These are phyloP conservation scores for Saiga tatarica DNA, from an alignment of 2,113 vertebrate species.

Conservation along the genomic window DNA sequence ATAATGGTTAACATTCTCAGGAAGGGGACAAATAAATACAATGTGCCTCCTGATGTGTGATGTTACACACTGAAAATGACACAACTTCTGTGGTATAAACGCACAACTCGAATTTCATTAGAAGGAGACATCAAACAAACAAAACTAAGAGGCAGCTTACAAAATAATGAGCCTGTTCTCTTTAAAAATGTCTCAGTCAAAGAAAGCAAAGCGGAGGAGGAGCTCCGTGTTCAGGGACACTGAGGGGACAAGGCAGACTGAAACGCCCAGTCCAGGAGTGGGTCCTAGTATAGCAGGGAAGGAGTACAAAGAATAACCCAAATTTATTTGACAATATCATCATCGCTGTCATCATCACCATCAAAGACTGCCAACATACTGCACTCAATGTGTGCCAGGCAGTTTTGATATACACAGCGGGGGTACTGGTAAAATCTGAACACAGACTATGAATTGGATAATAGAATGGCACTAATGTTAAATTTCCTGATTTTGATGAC, in stretches of 20 bases:
- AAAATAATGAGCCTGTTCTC: neutral
- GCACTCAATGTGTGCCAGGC: neutral
- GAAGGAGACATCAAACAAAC: neutral
- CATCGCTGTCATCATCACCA: neutral
- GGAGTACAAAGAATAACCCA: neutral
- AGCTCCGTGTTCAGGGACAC: neutral
- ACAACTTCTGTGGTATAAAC: neutral
- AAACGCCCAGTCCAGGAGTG: neutral
- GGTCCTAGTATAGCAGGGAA: neutral
- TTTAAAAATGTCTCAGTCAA: neutral
- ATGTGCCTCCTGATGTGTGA: neutral
- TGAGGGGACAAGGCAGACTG: neutral
- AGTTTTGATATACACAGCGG: neutral
- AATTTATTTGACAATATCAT: neutral
- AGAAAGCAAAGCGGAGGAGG: neutral
- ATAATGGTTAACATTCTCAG: neutral
- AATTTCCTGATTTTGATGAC: neutral
- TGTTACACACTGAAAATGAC: neutral
- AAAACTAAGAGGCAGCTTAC: neutral
- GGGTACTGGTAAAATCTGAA: neutral
- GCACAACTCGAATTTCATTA: neutral
- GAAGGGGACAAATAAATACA: neutral
- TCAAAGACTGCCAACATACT: neutral
- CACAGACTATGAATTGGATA: neutral
- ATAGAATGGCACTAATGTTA: neutral